Evolutionary conservation across 2,113 vertebrate species (phyloP), one percentile per base, ranked within the genome.

Genomic region (Cichladusa arquata): DNA sequence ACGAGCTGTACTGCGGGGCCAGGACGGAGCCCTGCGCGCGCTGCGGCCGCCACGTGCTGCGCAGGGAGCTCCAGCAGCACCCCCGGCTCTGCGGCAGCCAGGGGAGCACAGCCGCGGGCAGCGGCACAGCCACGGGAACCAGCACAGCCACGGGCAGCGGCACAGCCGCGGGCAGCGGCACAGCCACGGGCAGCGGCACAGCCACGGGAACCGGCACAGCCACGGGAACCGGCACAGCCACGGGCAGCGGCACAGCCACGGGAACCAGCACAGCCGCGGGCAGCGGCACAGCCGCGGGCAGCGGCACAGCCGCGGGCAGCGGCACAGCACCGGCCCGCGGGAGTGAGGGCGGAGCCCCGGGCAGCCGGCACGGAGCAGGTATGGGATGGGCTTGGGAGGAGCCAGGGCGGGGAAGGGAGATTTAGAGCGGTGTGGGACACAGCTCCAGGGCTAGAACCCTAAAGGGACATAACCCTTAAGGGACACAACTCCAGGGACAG

Each of bases 1-100:
- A 99, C 4, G 99, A 99, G 83, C 98, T 98, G 29, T 99, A 98
- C 95, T 99, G 99, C 14, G 99, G 99, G 5, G 98, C 99, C 19
- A 98, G 99, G 73, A 99, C 99, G 0, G 99, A 99, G 96, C 98
- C 96, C 5, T 99, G 99, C 66, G 94, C 95, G 5, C 80, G n/a
- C 28, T 99, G 99, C 94, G 98, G 98, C 31, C 98, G 95, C 74
- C 98, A 99, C 20, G 57, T 99, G 31, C 97, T 99, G 98, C 81
- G 99, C 87, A 98, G 97, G 83, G 99, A 99, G 47, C 98, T 98
- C 38, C 93, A 90, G 44, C 95, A 98, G 58, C 99, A 99, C 70
- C 98, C 98, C 7, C 93, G 78, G 50, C 65, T 98, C 44, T 99
- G 99, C 44, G 98, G 98, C 14, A 97, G 50, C 9, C 19, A 18